A percentile compares a stretch with the other conserved stretches of the same genome.
Conservation (phyloP, 2,797 vertebrate genomes). For the Liparis tanakae region DNA sequence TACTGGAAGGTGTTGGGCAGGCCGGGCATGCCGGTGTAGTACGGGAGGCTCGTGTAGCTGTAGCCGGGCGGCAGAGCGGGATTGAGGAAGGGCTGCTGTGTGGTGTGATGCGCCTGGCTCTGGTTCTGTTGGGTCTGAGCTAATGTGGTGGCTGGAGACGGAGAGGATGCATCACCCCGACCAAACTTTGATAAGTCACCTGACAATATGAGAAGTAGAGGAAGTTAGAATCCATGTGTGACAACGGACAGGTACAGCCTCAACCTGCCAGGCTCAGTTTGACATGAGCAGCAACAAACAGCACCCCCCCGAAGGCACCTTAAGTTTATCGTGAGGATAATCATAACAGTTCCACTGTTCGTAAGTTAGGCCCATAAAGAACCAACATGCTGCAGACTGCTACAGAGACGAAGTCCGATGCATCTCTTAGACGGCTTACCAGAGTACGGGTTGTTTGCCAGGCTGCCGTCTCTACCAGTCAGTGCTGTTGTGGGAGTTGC, state of each 20-base stretch:
- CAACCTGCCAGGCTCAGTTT: neutral
- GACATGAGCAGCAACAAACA: neutral
- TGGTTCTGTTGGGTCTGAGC: slow-evolving; percentile 97
- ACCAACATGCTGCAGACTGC: neutral
- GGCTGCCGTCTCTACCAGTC: slow-evolving; percentile 93
- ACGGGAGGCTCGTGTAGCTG: slow-evolving; percentile 99
- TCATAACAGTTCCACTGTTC: neutral
- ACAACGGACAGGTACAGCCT: neutral
- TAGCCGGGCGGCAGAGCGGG: slow-evolving; percentile 96
- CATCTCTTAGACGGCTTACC: slow-evolving; percentile 79
- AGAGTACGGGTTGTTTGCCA: slow-evolving; percentile 96
- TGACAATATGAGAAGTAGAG: slow-evolving; percentile 33
- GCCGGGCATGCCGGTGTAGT: slow-evolving; percentile 97
- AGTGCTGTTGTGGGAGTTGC: slow-evolving; percentile 93
- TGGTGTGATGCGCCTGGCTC: slow-evolving; percentile 94
- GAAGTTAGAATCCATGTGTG: neutral
- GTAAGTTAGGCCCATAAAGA: neutral
- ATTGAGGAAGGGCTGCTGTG: slow-evolving; percentile 98
- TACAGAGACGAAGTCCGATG: neutral
- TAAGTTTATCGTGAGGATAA: neutral
- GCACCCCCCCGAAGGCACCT: neutral
- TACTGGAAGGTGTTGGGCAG: slow-evolving; percentile 99
- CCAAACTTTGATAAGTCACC: slow-evolving; percentile 96
- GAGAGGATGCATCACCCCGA: slow-evolving; percentile 94
- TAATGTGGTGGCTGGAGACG: slow-evolving; percentile 94